phyloP scores from a whole-genome alignment of 2,888 invertebrate genomes.

The Selenia dentaria region DNA sequence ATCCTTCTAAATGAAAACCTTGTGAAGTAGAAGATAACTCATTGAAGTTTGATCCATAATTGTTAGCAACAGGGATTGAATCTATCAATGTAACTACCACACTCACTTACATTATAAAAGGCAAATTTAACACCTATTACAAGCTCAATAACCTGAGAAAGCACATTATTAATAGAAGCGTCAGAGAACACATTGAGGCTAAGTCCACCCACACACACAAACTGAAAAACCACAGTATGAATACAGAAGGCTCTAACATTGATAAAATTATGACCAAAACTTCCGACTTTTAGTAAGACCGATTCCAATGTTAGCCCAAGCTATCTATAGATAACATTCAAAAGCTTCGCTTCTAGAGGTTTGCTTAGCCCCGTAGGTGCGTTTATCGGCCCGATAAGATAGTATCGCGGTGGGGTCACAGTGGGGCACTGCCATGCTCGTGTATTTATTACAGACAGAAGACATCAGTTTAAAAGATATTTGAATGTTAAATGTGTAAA shows the following conservation, averaged over 20 bases:
- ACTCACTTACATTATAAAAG: no score
- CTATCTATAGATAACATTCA: slow-evolving; percentile 23
- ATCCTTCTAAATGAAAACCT: no score
- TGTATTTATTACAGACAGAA: slow-evolving; percentile 26
- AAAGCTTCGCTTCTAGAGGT: slow-evolving; percentile 35
- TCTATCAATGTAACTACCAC: no score
- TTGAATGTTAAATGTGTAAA: slow-evolving; percentile 22
- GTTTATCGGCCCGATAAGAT: slow-evolving; percentile 59
- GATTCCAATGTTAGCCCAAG: slow-evolving; percentile 11
- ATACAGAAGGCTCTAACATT: slow-evolving; percentile 1
- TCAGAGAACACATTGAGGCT: no score
- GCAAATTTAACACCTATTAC: no score
- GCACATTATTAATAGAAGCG: no score
- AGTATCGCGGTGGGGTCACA: slow-evolving; percentile 47
- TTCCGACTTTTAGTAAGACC: slow-evolving; percentile 18
- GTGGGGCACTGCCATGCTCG: slow-evolving; percentile 33
- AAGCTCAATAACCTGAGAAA: no score
- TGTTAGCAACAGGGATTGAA: no score
- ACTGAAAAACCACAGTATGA: no score
- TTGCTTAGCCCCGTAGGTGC: slow-evolving; percentile 41
- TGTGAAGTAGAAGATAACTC: no score
- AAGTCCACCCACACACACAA: no score
- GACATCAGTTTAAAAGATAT: slow-evolving; percentile 26
- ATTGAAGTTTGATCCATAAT: no score
- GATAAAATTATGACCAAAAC: slow-evolving; percentile 9